phyloP scores from a whole-genome alignment of 1,140 invertebrate genomes.

The Pomacea maculata region DNA sequence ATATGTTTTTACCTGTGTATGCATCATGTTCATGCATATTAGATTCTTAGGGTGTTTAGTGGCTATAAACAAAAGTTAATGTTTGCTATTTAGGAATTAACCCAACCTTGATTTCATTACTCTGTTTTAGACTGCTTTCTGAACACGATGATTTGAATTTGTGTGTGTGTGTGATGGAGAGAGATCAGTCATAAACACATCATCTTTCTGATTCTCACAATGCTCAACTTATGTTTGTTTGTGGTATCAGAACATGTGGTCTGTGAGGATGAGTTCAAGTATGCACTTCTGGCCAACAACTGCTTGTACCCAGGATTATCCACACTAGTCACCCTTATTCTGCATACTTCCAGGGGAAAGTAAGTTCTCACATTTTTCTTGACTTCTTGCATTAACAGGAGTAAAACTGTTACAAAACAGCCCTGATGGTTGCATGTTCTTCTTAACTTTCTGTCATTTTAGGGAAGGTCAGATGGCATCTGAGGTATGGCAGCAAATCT shows the following conservation, averaged over 20 bases:
- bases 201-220: too few species aligned
- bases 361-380: constrained; percentile 17
- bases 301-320: constrained; percentile 96
- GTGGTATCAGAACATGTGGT: constrained; percentile 84
- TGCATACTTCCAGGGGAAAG: constrained; percentile 75
- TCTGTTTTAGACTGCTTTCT: too few species aligned
- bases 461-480: constrained; percentile 95
- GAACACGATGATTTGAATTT: too few species aligned
- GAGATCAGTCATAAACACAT: too few species aligned
- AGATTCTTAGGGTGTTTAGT: neutral
- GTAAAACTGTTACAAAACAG: neutral
- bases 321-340: constrained; percentile 91
- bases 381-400: neutral
- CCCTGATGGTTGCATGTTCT: too few species aligned
- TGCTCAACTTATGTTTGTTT: neutral
- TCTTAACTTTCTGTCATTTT: constrained; percentile 26
- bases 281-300: constrained; percentile 94
- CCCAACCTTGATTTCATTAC: too few species aligned
- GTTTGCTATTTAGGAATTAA: too few species aligned
- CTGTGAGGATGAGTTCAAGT: constrained; percentile 96
- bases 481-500: constrained; percentile 95
- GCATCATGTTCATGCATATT: too few species aligned
- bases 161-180: too few species aligned
- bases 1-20: too few species aligned
- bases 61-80: neutral